Percentiles rank a stretch among this genome's conserved stretches.
phyloP scores from a whole-genome alignment of 2,797 vertebrate species.

The Chiloscyllium punctatum region DNA sequence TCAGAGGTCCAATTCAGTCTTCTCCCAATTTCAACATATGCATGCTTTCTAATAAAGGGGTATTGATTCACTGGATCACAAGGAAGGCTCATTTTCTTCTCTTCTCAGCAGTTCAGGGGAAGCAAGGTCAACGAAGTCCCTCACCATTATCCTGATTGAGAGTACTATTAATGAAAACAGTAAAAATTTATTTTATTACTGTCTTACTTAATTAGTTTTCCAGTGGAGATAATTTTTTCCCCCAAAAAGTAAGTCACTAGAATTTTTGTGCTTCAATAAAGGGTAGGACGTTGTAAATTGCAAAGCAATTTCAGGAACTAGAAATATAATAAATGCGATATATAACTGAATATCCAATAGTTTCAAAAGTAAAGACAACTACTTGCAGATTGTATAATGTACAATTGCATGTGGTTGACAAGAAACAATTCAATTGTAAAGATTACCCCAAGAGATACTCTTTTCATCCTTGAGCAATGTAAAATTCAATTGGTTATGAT shows the following conservation, averaged over 20 bases:
- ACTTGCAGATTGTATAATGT: background rate
- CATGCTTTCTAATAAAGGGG: background rate
- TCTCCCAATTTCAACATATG: background rate
- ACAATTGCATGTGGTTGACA: background rate
- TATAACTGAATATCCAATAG: background rate
- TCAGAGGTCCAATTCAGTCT: background rate
- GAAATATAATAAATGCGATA: background rate
- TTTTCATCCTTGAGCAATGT: too few species aligned
- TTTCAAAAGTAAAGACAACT: background rate
- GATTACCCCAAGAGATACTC: background rate
- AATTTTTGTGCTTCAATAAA: conserved; percentile 7
- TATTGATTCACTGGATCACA: background rate
- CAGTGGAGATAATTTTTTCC: background rate
- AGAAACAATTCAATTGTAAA: background rate
- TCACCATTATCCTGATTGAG: background rate
- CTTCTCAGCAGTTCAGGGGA: background rate
- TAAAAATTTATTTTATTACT: background rate
- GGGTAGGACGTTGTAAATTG: background rate
- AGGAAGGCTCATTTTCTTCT: background rate
- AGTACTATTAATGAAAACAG: background rate
- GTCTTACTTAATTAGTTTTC: background rate
- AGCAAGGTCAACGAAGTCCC: background rate
- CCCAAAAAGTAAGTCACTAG: background rate
- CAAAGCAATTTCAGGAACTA: background rate
- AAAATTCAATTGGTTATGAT: too few species aligned